Percentiles rank a stretch among this genome's conserved stretches.
Conservation (phyloP, 2,888 invertebrate genomes). For the Eurois occulta region DNA sequence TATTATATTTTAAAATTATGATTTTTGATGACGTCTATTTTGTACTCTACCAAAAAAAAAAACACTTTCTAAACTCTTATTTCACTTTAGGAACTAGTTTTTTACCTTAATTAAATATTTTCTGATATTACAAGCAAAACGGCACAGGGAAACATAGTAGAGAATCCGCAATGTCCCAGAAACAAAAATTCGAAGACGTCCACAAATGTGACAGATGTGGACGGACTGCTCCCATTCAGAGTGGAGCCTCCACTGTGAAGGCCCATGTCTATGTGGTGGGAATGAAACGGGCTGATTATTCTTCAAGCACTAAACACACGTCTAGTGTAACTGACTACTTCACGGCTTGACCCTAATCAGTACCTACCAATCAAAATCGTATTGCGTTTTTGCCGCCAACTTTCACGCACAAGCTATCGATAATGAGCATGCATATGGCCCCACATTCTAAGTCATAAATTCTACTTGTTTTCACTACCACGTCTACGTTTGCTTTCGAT, state of each 20-base stretch:
- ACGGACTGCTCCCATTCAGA: neutral
- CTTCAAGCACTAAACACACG: neutral
- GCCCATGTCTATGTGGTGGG: neutral
- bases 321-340: neutral
- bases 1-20: neutral
- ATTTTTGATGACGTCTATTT: neutral
- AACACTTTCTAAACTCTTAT: neutral
- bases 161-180: neutral
- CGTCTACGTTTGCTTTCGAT: neutral
- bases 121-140: neutral
- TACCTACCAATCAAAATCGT: neutral
- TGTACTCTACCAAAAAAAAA: neutral
- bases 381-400: neutral
- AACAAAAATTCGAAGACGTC: neutral
- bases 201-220: neutral
- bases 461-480: neutral
- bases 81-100: neutral
- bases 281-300: neutral
- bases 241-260: neutral
- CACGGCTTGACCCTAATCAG: too few species aligned
- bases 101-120: neutral
- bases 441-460: neutral
- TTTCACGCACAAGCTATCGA: neutral
- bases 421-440: neutral
- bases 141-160: neutral